Evolutionary conservation across 2,797 vertebrate species (phyloP).

Genomic region (Perodicticus potto): DNA sequence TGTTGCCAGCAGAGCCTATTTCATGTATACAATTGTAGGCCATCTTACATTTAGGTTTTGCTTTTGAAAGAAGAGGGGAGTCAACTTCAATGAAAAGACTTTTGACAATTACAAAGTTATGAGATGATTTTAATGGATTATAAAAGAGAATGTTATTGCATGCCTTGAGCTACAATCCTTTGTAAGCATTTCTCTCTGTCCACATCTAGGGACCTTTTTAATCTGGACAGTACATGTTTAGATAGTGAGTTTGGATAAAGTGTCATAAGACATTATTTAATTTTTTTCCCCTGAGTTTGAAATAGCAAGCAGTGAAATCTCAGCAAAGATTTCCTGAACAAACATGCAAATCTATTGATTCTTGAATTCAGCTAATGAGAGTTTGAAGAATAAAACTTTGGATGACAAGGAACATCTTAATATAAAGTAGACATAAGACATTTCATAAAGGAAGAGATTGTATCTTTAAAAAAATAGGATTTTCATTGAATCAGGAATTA

Average conservation of each 20-base stretch:
- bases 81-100: not conserved
- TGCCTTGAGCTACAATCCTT: not conserved
- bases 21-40: not conserved
- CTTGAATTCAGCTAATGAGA: not conserved
- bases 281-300: not conserved
- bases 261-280: not conserved
- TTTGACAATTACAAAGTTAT: not conserved
- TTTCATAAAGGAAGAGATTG: not conserved
- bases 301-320: not conserved
- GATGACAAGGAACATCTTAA: not conserved
- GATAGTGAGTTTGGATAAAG: not conserved
- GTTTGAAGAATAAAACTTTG: not conserved
- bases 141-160: not conserved
- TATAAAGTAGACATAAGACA: not conserved
- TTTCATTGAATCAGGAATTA: not conserved
- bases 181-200: not conserved
- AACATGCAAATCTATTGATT: not conserved
- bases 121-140: not conserved
- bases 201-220: not conserved
- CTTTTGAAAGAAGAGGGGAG: not conserved
- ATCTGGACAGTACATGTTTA: not conserved
- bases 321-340: not conserved
- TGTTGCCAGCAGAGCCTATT: not conserved
- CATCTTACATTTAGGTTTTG: not conserved
- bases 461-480: not conserved